Evolutionary conservation across 2,797 vertebrate species (phyloP).

Genomic region (Bradypodion pumilum): DNA sequence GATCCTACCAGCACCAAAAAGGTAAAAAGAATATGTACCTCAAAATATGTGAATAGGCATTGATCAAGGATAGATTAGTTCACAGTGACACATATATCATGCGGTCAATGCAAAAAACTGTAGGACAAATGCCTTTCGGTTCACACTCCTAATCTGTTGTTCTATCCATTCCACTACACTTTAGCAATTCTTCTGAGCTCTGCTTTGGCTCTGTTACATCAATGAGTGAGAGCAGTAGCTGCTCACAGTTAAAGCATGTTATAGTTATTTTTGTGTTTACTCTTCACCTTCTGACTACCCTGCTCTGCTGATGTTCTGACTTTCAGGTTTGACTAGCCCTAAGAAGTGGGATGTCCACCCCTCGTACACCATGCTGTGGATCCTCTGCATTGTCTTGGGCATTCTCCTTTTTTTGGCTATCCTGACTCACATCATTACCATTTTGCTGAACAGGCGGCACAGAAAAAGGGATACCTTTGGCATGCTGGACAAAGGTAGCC

Average conservation of each 20-base stretch:
- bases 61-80: no score
- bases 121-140: no score
- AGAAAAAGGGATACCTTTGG: constrained; percentile 60
- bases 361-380: constrained; percentile 20
- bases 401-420: constrained; percentile 59
- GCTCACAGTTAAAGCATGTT: neutral
- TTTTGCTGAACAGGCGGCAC: constrained; percentile 62
- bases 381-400: constrained; percentile 61
- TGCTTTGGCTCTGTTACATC: no score
- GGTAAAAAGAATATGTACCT: no score
- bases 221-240: no score
- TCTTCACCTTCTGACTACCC: neutral
- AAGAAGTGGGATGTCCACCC: accelerated
- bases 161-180: no score
- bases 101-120: no score
- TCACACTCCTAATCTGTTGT: no score
- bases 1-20: no score
- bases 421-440: constrained; percentile 5
- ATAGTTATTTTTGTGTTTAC: neutral
- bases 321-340: neutral
- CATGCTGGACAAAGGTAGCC: neutral
- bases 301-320: neutral
- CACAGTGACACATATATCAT: no score
- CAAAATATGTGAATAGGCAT: no score
- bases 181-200: no score